These are phyloP conservation scores for Drosophila ohnishii DNA, from an alignment of 1,140 invertebrate species.

Conservation along the genomic window DNA sequence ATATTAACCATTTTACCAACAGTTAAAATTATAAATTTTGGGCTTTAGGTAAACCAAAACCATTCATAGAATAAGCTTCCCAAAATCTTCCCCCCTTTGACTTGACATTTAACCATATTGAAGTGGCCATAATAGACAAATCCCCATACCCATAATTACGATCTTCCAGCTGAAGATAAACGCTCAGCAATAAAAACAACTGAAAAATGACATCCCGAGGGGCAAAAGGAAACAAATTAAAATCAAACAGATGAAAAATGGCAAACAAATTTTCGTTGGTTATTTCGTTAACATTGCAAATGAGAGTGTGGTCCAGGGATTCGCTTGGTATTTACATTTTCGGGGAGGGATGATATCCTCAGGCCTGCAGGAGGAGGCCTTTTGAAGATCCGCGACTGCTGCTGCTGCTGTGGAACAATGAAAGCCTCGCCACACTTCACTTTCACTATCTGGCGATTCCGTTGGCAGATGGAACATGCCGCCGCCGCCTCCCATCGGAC, in stretches of 20 bases:
- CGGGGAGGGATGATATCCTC: slow-evolving; percentile 34
- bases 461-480: slow-evolving; percentile 53
- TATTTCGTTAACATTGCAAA: slow-evolving; percentile 71
- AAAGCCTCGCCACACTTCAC: slow-evolving; percentile 54
- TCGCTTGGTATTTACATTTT: slow-evolving; percentile 27
- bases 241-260: slow-evolving; percentile 48
- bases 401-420: slow-evolving; percentile 31
- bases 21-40: not conserved
- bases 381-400: slow-evolving; percentile 48
- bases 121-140: slow-evolving; percentile 43
- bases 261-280: slow-evolving; percentile 55
- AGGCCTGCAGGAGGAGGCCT: slow-evolving; percentile 33
- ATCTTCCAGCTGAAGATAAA: slow-evolving; percentile 22
- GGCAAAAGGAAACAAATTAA: slow-evolving; percentile 35
- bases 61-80: not conserved
- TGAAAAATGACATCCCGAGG: slow-evolving; percentile 27
- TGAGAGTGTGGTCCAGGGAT: slow-evolving; percentile 44
- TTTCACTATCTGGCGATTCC: slow-evolving; percentile 60
- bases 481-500: slow-evolving; percentile 31
- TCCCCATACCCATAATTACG: slow-evolving; percentile 34
- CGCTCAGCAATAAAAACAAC: slow-evolving; percentile 22
- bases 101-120: slow-evolving; percentile 42
- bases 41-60: not conserved
- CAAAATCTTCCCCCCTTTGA: slow-evolving; percentile 1
- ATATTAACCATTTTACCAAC: not conserved